Evolutionary conservation across 1,140 invertebrate genomes (phyloP), one percentile per base, ranked within the genome.

Genomic region (Penaeus chinensis): DNA sequence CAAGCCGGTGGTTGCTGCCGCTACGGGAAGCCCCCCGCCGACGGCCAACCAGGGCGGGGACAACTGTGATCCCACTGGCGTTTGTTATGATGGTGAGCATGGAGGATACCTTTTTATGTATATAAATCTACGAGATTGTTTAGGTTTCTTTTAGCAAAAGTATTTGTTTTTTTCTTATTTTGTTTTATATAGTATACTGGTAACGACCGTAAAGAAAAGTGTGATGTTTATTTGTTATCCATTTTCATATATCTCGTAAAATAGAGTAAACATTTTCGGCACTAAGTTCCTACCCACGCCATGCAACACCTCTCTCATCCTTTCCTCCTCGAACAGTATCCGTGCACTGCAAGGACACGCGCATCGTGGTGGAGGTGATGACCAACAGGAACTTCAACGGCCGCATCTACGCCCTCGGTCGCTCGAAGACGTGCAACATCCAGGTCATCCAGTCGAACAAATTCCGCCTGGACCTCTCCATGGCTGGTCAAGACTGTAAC

Each of bases 361-460:
- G 96, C 91, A 98, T 98, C 90, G 96, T 97, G 0, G 96, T 98
- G 1, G 96, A 97, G 93, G 97, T 98, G 5, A 94, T 95, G 87
- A 98, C 97, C 8, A 98, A 97, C 92, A 96, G 97, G 90, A 96
- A 97, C 16, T 98, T 98, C 93, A 98, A 98, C 91, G 97, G 97
- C 7, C 94, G 97, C 85, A 97, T 98, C 92, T 98, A 98, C 91
- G 97, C 97, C 42, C 92, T 98, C 89, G 97, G 97, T 27, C 94
- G 97, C 84, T 98, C 96, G 0, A 97, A 98, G 92, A 98, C 97
- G 27, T 98, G 97, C 93, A 98, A 98, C 93, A 96, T 97, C 87
- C 97, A 98, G 92, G 97, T 98, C 2, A 95, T 96, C 90, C 98
- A 98, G 92, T 97, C 96, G 91, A 96, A 98, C 92, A 94, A 96